Percentiles rank a stretch among this genome's conserved stretches.
phyloP scores from a whole-genome alignment of 2,888 invertebrate genomes.

The Amiota mariae region DNA sequence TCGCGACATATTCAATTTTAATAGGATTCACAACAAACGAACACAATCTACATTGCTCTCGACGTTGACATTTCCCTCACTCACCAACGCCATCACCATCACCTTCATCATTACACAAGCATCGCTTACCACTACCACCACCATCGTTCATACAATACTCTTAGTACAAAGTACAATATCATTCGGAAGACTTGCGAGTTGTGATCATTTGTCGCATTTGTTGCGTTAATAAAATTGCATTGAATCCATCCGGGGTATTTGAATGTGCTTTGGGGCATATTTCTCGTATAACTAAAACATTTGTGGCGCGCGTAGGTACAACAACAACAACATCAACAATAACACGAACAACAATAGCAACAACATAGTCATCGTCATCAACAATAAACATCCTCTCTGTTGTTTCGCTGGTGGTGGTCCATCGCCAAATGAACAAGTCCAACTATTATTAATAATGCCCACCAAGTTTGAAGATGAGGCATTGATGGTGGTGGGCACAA shows the following conservation, averaged over 20 bases:
- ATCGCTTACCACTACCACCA: slow-evolving; percentile 6
- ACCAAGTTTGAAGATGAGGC: neutral
- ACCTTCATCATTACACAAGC: slow-evolving; percentile 8
- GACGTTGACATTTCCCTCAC: slow-evolving; percentile 17
- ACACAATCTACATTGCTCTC: slow-evolving; percentile 20
- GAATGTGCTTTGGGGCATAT: slow-evolving; percentile 64
- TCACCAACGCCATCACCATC: neutral
- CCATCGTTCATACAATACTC: slow-evolving; percentile 35
- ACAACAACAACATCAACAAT: neutral
- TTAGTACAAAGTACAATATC: slow-evolving; percentile 9
- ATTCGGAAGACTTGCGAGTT: slow-evolving; percentile 43
- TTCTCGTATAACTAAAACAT: neutral
- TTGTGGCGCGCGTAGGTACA: neutral
- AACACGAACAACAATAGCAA: slow-evolving; percentile 32
- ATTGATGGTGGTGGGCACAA: neutral
- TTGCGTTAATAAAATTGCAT: slow-evolving; percentile 71
- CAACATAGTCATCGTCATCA: slow-evolving; percentile 1
- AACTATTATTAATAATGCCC: slow-evolving; percentile 26
- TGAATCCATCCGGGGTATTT: slow-evolving; percentile 64
- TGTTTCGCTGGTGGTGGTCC: slow-evolving; percentile 62
- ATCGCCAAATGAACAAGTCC: slow-evolving; percentile 36
- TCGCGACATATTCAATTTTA: slow-evolving; percentile 69
- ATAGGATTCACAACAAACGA: slow-evolving; percentile 53
- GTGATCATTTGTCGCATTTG: slow-evolving; percentile 61
- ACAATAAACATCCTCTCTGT: neutral